Evolutionary conservation across 1,140 invertebrate species (phyloP), one percentile per base, ranked within the genome.

Genomic region (Drosophila ananassae): DNA sequence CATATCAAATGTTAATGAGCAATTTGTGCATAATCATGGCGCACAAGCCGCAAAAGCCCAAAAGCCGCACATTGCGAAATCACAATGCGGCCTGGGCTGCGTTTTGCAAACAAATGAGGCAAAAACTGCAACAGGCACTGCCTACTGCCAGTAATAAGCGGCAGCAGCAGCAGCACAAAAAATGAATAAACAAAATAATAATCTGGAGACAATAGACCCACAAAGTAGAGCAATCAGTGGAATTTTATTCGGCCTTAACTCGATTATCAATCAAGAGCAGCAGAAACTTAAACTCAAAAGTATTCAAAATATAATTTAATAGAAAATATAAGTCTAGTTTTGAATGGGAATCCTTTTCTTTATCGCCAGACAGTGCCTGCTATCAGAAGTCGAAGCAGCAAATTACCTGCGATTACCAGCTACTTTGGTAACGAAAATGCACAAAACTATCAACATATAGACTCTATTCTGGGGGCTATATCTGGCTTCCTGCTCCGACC

Each of bases 11-110:
- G 74, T 75, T 68, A 73, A 84, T 84, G 69, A 58, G 61, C 66
- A 79, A 84, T 77, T 77, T 84, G 74, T 84, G 72, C 72, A 79
- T 68, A 76, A 77, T 73, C 66, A 79, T 51, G 52, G 41, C 9
- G 44, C 51, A 48, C 41, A 60, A 71, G 75, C 68, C 75, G 13
- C 58, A 74, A 75, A 76, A 63, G 48, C 69, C 71, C 51, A 54
- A 67, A 73, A 73, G 71, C 62, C 73, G 62, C 53, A 74, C 71
- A 51, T 54, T 68, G 51, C 51, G 62, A 46, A 68, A 69, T 69
- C 62, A 24, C 13, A 55, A 28, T 46, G 64, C 51, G 64, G 48
- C 59, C 63, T 28, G 17, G 25, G 5, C 32, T 50, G 56, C 56
- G 6, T 61, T 54, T 64, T 21, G 48, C 48, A 30, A 24, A 25